Evolutionary conservation across 1,140 invertebrate genomes (phyloP), one percentile per base, ranked within the genome.

Genomic region (Ylistrum balloti): DNA sequence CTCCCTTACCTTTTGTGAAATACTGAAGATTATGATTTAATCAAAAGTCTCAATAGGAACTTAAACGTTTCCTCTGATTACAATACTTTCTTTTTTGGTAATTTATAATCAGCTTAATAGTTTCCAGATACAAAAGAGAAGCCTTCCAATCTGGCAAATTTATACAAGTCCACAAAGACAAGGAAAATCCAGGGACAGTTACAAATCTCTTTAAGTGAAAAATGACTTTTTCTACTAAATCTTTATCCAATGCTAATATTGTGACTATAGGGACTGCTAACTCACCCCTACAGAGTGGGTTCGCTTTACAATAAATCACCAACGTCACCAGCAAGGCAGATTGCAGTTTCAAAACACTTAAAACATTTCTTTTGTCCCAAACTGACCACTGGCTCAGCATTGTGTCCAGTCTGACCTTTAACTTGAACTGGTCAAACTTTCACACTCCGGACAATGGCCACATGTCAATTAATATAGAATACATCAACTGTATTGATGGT

Each of bases 321-420:
- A 15, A 56, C 13, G 22, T 56, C 22, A 22, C 22, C 45, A 56
- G 56, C 56, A 74, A 74, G 56, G 56, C 56, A 74, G 56, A 74
- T 74, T 74, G 56, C 56, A 74, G 56, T 74, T 28, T 74, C 56
- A 74, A 74, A 74, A 74, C 56, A 74, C 56, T 74, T 74, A 28
- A 74, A 74, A 74, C 56, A 74, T 28, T 74, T 38, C 86, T 33
- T 38, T 88, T 91, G 88, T 86, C 85, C 45, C 74, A 13, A 88
- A 38, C 86, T 90, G 89, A 88, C 90, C 90, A 86, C 87, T 88
- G 41, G 86, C 35, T 33, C 28, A 74, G 56, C n/a, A 35, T 89
- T 91, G 87, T 89, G 88, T 88, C 48, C 33, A 90, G 87, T 90
- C 86, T 89, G 88, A 56, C 85, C 28, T 91, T 86, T 32, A 33